These are phyloP conservation scores for Tricholauxania praeusta DNA, from an alignment of 2,888 invertebrate species.

Conservation along the genomic window DNA sequence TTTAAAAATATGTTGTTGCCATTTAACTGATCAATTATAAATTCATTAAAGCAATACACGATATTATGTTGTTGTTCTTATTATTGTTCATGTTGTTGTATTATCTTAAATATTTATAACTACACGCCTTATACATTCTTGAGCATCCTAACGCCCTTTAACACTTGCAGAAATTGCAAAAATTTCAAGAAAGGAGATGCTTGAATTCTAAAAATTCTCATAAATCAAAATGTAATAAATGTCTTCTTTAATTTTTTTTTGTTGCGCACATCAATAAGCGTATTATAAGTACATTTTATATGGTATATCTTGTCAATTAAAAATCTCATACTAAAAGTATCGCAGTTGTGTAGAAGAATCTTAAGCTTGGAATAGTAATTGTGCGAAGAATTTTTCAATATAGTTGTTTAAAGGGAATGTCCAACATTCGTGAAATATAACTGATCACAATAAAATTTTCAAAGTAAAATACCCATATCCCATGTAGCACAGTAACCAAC, in stretches of 20 bases:
- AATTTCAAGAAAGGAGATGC: background rate
- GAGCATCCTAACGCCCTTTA: slow-evolving; percentile 16
- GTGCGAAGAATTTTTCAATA: no score
- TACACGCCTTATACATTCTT: slow-evolving; percentile 23
- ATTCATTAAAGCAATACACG: slow-evolving; percentile 32
- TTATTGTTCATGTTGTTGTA: background rate
- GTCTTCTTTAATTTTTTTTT: slow-evolving; percentile 1
- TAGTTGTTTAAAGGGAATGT: no score
- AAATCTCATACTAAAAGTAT: no score
- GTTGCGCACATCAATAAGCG: background rate
- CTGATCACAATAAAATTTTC: no score
- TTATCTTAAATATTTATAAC: background rate
- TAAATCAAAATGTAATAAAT: slow-evolving; percentile 14
- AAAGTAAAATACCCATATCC: no score
- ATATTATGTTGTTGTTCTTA: background rate
- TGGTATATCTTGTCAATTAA: no score
- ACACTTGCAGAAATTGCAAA: slow-evolving; percentile 4
- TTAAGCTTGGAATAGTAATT: no score
- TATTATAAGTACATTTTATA: no score
- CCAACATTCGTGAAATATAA: no score
- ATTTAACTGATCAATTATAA: slow-evolving; percentile 29
- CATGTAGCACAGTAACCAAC: no score
- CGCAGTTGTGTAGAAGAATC: no score
- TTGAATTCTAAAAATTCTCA: background rate
- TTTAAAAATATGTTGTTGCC: slow-evolving; percentile 1